These are phyloP conservation scores for Rhabdornis inornatus DNA, from an alignment of 2,113 vertebrate species.

Conservation along the genomic window DNA sequence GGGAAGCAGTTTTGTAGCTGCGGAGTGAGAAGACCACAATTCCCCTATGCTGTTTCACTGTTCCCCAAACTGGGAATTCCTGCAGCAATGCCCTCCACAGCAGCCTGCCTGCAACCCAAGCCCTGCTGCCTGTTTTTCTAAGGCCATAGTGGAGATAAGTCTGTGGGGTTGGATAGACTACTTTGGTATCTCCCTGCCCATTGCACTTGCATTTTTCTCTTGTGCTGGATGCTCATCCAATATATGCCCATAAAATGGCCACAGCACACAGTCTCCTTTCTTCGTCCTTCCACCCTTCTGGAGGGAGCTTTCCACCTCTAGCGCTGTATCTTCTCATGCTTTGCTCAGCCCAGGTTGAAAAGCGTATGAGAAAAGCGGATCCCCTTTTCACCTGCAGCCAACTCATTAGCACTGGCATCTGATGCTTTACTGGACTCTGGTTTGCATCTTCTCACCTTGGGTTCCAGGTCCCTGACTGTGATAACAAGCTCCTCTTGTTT, in stretches of 20 bases:
- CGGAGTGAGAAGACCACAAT: neutral
- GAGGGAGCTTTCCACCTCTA: neutral
- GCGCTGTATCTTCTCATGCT: neutral
- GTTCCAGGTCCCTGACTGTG: neutral
- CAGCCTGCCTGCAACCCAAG: neutral
- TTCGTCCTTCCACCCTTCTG: neutral
- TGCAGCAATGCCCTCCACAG: accelerated
- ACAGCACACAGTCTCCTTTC: neutral
- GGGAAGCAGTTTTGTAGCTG: neutral
- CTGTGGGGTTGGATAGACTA: neutral
- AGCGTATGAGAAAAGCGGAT: neutral
- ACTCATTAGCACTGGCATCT: neutral
- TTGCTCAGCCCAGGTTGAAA: neutral
- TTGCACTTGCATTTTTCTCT: neutral
- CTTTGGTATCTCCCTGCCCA: neutral
- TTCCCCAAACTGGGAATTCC: neutral
- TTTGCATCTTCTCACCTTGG: neutral
- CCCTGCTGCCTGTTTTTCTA: neutral
- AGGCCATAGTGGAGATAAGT: neutral
- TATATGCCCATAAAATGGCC: neutral
- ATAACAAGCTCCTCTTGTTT: neutral
- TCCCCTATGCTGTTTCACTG: accelerated
- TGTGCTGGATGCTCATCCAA: neutral
- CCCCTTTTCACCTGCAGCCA: neutral
- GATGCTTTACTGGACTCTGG: neutral